Base-by-base conservation (phyloP, 2,113 vertebrate species). In the Tenrec ecaudatus region DNA sequence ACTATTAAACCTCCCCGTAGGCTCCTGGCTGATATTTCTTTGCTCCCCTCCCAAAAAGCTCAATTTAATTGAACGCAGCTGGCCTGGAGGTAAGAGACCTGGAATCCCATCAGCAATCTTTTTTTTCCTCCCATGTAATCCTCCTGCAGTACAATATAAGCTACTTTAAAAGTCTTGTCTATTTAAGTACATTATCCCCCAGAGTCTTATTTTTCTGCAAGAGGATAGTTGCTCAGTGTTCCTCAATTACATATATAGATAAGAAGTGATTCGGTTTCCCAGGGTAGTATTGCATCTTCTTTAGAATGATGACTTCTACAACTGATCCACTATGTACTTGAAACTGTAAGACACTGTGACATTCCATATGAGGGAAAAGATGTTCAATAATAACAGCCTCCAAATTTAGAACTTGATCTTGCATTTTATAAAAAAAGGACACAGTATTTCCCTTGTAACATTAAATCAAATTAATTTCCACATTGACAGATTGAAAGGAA, bases 41-140 rank as follows among this genome's bases (percentile, higher is more conserved):
- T 66, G 22, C 29, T 16, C 80, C 69, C 38, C 36, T 20, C n/a
- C 8, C 60, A 19, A 62, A 86, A 94, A 94, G 38, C 47, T 57
- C 36, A 71, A 38, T 60, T 95, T 95, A 91, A 92, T 92, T 94
- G 90, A 95, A 90, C 47, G 83, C 33, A 86, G 31, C 43, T 64
- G 17, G 88, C 91, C 85, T 2, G 17, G 62, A 95, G 69, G 10
- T 23, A 57, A 0, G 23, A 91, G 73, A 90, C 43, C 40, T 66
- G 76, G 81, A 95, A 85, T 95, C 69, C 17, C 81, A 88, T 73
- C 75, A 82, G 94, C 29, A 66, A 80, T 91, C 64, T 89, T 91
- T 93, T 89, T 96, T 53, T 53, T 53, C 11, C 80, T 86, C 71
- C 82, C 69, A 38, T 88, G 88, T 90, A 94, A 93, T 94, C 93